Evolutionary conservation across 2,113 vertebrate species (phyloP), one percentile per base, ranked within the genome.

Genomic region (Daubentonia madagascariensis): DNA sequence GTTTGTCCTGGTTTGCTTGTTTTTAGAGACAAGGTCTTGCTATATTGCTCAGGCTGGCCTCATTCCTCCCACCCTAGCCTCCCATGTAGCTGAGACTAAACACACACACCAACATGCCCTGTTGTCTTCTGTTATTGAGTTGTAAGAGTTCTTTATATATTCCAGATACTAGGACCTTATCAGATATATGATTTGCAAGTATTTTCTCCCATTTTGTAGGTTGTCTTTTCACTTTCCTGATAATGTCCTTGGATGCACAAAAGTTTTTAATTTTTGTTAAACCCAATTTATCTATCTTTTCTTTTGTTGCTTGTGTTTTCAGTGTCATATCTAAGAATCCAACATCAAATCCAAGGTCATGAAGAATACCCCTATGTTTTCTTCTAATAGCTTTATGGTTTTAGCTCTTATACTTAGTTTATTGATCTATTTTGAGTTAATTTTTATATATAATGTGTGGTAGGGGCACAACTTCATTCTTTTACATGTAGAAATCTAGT

Each of bases 231-330:
- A 73, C n/a, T 83, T 83, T 88, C 84, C 48, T 89, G n/a, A 54
- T 83, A 73, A 52, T 73, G 48, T 89, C 13, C 22, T 83, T 54
- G 5, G 23, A 83, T 89, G 45, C 45, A 65, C 3, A 81, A 70
- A 94, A 54, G 45, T 63, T 80, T 79, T 80, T 45, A 40, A 70
- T 85, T 87, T 72, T 92, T 92, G 73, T 88, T 89, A 89, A 93
- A 25, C 63, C 25, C 2, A 68, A 79, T 83, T 80, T 43, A 79
- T 78, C 37, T 93, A 22, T 78, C 89, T 94, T 59, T 84, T 57
- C 25, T 76, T 59, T 85, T 45, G 16, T 63, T 72, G 12, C 23
- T 72, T 84, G 17, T 89, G 30, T 30, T 86, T 78, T 79, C 52
- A 9, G 40, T 32, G n/a, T 52, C 50, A 59, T 37, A 93, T 72